Evolutionary conservation across 2,797 vertebrate genomes (phyloP).

Genomic region (Danio tinwini): DNA sequence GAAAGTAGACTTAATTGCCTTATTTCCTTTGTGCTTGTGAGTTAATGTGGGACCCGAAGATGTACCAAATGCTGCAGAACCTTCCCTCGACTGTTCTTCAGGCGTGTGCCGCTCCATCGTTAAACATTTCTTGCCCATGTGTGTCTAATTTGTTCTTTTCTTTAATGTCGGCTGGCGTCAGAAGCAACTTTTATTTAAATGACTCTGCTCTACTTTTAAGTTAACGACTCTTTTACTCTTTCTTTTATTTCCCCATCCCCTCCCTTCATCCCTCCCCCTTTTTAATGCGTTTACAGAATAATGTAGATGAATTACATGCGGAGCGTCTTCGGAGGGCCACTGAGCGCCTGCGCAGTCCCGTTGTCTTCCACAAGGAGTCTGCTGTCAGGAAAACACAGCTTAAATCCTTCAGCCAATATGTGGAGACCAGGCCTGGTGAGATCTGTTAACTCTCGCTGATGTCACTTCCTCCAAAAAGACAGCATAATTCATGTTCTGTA

Average conservation of each 20-base stretch:
- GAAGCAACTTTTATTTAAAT: constrained; percentile 43
- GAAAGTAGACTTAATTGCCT: constrained; percentile 87
- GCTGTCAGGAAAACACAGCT: constrained; percentile 96
- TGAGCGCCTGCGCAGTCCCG: constrained; percentile 90
- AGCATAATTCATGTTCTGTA: neutral
- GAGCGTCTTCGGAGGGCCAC: constrained; percentile 89
- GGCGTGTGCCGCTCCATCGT: constrained; percentile 43
- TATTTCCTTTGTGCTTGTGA: constrained; percentile 71
- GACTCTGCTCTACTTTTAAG: constrained; percentile 47
- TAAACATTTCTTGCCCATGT: constrained; percentile 52
- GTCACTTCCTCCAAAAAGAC: neutral
- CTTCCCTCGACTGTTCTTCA: constrained; percentile 44
- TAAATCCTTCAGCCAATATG: constrained; percentile 97
- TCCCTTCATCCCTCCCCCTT: neutral
- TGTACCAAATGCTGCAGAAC: constrained; percentile 50
- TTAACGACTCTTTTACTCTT: constrained; percentile 35
- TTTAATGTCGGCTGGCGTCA: constrained; percentile 45
- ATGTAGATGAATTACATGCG: constrained; percentile 86
- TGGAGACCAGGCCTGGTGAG: constrained; percentile 94
- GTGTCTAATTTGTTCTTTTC: constrained; percentile 57
- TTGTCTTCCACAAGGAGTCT: constrained; percentile 95
- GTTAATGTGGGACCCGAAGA: constrained; percentile 61
- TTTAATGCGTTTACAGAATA: constrained; percentile 79
- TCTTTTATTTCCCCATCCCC: neutral
- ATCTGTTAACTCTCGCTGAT: constrained; percentile 1